Evolutionary conservation across 2,797 vertebrate genomes (phyloP), one percentile per base, ranked within the genome.

Genomic region (Hoplostethus mediterraneus): DNA sequence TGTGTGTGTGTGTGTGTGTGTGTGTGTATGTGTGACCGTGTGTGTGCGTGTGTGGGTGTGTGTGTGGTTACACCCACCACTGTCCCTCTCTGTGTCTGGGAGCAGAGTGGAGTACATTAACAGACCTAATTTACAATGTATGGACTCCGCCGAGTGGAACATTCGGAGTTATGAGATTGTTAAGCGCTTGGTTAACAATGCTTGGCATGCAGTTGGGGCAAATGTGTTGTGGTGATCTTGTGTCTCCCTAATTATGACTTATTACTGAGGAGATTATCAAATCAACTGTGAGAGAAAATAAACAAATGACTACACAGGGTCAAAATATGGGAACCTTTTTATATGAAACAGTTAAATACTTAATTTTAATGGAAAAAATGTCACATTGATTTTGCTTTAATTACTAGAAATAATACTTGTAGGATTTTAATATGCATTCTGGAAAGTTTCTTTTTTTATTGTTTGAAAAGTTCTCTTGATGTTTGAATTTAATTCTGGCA

Each of bases 121-220:
- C 90, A 88, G 83, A 86, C 80, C 86, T 92, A 82, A 93, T 94
- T 94, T 91, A 91, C 90, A 89, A 92, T 93, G 91, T 93, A 93
- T 92, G 87, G 90, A 88, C 82, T 89, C 86, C 70, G 79, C 80
- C 7, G 84, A 86, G 87, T 91, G 92, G 93, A 94, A 92, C 88
- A 83, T 90, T 90, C 70, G 58, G 86, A 89, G 89, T 92, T 93
- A 87, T 87, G 81, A 88, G 81, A 86, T 65, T 86, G 84, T 93
- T 94, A 88, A 88, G 87, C 84, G 87, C 90, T 92, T 93, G 92
- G 88, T 91, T 92, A 91, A 93, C 86, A 92, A 91, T 79, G 89
- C 87, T 83, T 67, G 82, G 76, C 73, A 74, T 83, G 83, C 71
- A 90, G 82, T 82, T 14, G 69, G 56, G 77, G 61, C 61, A 73